Evolutionary conservation across 2,113 vertebrate genomes (phyloP), one percentile per base, ranked within the genome.

Genomic region (Rhegmatorhina hoffmannsi): DNA sequence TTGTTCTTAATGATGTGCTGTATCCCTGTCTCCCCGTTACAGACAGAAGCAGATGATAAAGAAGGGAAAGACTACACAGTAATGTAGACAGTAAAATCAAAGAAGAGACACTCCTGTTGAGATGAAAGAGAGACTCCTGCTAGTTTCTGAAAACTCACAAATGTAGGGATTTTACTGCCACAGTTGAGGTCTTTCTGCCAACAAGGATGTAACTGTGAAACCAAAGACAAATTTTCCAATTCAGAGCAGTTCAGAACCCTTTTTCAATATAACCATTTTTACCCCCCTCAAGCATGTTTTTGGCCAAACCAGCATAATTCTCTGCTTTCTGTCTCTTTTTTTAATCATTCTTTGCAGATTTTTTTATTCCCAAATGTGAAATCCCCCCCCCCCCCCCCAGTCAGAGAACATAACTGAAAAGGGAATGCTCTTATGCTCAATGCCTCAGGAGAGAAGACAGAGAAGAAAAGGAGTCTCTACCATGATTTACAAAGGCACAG

Each of bases 81-180:
- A 87, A 76, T 69, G 60, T 73, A 91, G 87, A 80, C 24, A 90
- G 68, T 72, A 92, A 95, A 95, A 93, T 94, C 68, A 95, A 94
- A 94, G 89, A 74, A 60, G 50, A 96, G 53, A 81, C 44, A 50
- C 7, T 91, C 64, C 56, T 78, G 50, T 85, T 64, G 75, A 96
- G 90, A 94, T 92, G 43, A 96, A 95, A 95, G 81, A 82, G 36
- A 66, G 17, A 24, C 53, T 92, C 68, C 81, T 78, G 29, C n/a
- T 87, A 88, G 60, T 64, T 89, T 75, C 47, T 53, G 82, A 91
- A 90, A 96, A 84, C 19, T 80, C 50, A 63, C 29, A 90, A 75
- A 84, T 86, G 86, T 17, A 69, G 64, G 43, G 50, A 59, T 88
- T 96, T 91, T 91, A 58, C 56, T 89, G 64, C 33, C 64, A 58